phyloP scores from a whole-genome alignment of 2,113 vertebrate species.

The Alethe diademata region DNA sequence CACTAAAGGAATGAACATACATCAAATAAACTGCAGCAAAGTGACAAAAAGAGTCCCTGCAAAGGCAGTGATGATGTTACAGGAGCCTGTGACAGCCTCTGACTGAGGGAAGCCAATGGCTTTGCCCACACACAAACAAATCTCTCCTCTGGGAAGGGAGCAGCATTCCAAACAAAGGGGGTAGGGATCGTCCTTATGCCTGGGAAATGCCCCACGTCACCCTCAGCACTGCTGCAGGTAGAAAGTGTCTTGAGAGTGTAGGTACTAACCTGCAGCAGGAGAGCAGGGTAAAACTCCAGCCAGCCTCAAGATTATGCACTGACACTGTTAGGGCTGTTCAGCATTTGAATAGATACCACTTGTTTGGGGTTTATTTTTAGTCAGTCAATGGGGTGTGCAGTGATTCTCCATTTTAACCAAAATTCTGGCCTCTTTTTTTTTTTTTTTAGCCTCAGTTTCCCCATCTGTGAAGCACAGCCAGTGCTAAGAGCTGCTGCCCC shows the following conservation, averaged over 20 bases:
- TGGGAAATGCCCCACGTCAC: rapidly evolving
- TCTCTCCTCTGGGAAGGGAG: not conserved
- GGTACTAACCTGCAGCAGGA: not conserved
- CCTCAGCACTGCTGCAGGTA: not conserved
- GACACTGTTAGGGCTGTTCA: not conserved
- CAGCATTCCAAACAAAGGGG: not conserved
- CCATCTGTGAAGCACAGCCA: not conserved
- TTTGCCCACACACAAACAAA: not conserved
- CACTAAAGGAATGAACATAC: not conserved
- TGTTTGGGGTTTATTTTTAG: not conserved
- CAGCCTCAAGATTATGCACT: not conserved
- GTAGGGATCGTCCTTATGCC: rapidly evolving
- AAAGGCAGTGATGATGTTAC: not conserved
- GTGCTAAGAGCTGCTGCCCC: not conserved
- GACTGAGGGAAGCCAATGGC: not conserved
- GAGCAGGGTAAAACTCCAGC: not conserved
- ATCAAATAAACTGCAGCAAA: constrained; percentile 7
- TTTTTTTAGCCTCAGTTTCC: not conserved
- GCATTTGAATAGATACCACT: not conserved
- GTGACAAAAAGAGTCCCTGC: not conserved
- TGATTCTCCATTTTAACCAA: not conserved
- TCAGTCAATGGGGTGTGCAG: not conserved
- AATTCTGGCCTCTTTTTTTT: not conserved
- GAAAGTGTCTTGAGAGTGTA: rapidly evolving
- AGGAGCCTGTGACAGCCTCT: not conserved